A percentile compares a stretch with the other conserved stretches of the same genome.
phyloP scores from a whole-genome alignment of 2,888 invertebrate species.

The Harpalus rufipes region DNA sequence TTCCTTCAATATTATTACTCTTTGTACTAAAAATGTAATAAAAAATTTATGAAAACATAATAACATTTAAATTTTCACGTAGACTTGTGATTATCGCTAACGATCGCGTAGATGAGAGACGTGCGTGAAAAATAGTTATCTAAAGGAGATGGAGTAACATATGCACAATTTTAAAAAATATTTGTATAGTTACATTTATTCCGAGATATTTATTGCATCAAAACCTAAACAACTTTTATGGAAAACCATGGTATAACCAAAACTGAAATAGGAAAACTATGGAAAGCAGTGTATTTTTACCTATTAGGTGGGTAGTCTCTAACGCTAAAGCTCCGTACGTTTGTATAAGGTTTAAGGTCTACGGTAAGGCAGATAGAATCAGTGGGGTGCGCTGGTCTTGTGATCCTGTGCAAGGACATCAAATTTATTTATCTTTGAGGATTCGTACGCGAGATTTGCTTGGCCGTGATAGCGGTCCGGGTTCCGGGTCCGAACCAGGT shows the following conservation, averaged over 20 bases:
- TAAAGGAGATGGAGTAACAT: no score
- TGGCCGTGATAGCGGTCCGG: conserved; percentile 25
- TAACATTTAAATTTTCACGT: no score
- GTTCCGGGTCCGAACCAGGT: conserved; percentile 18
- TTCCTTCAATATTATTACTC: conserved; percentile 22
- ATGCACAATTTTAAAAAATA: no score
- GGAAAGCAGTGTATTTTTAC: background rate
- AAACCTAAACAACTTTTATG: no score
- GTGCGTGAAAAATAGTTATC: no score
- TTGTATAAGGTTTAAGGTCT: no score
- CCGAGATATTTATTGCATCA: no score
- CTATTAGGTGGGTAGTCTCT: background rate
- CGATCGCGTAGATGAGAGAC: no score
- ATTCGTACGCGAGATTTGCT: conserved; percentile 43
- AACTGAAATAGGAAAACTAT: background rate
- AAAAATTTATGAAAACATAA: no score
- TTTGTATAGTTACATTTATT: no score
- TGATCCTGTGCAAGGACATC: conserved; percentile 12
- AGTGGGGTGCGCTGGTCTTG: background rate
- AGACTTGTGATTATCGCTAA: no score
- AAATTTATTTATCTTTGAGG: conserved; percentile 46
- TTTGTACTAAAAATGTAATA: background rate
- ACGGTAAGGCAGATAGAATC: background rate
- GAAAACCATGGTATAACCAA: no score
- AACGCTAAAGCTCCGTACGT: background rate